phyloP scores from a whole-genome alignment of 2,888 invertebrate genomes.

The Arge pagana region DNA sequence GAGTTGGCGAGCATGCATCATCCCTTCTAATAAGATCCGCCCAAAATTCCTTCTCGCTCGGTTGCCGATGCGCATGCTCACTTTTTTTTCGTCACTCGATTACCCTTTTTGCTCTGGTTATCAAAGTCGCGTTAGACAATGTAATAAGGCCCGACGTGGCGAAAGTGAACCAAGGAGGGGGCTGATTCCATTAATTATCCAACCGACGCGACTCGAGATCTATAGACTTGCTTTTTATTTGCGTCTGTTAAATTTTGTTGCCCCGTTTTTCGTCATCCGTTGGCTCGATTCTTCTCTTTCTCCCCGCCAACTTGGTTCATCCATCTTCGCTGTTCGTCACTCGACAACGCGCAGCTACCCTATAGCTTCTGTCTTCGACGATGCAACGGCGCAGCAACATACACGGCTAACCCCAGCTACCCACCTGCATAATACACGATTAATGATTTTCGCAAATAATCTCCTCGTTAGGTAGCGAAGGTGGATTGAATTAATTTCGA shows the following conservation, averaged over 20 bases:
- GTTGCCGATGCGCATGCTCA: constrained; percentile 27
- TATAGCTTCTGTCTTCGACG: constrained; percentile 5
- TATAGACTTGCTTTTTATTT: constrained; percentile 4
- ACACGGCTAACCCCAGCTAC: neutral
- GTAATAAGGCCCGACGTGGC: constrained; percentile 32
- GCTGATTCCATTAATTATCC: constrained; percentile 18
- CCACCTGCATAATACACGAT: too few relatives aligned
- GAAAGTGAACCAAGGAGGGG: constrained; percentile 14
- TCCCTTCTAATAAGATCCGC: constrained; percentile 32
- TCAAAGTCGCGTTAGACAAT: constrained; percentile 41
- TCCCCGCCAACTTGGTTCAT: neutral
- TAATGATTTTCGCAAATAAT: too few relatives aligned
- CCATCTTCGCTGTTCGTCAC: neutral
- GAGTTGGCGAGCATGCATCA: constrained; percentile 22
- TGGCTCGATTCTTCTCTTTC: neutral
- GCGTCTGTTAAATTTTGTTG: neutral
- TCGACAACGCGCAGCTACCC: constrained; percentile 18
- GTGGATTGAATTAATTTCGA: constrained; percentile 1
- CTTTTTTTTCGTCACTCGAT: constrained; percentile 27
- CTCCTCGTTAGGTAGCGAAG: too few relatives aligned
- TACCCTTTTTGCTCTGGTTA: constrained; percentile 39
- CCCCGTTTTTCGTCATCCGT: neutral
- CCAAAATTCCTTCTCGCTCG: constrained; percentile 27
- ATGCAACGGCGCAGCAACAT: neutral
- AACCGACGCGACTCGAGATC: neutral